A percentile compares a stretch with the other conserved stretches of the same genome.
These are phyloP conservation scores for Bombus consobrinus DNA, from an alignment of 1,140 invertebrate genomes.

Conservation along the genomic window DNA sequence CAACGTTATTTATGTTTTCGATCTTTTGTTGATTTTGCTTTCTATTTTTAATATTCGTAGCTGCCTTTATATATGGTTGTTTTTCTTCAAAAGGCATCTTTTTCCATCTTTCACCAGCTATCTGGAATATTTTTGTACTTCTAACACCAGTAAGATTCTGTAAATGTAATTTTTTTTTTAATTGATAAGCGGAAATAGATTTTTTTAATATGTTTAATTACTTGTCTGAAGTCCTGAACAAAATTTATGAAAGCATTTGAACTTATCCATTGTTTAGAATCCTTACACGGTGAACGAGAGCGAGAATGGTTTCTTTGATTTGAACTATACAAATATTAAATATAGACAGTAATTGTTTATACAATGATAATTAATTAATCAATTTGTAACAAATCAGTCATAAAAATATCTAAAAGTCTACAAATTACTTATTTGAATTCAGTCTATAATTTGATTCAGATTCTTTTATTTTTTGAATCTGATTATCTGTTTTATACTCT, in stretches of 20 bases:
- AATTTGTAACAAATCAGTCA: not conserved
- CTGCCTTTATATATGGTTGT: slow-evolving; percentile 70
- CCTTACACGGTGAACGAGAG: slow-evolving; percentile 55
- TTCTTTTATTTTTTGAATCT: not conserved
- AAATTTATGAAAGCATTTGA: slow-evolving; percentile 73
- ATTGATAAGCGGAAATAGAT: no score
- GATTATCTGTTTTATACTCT: not conserved
- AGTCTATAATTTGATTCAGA: slow-evolving; percentile 13
- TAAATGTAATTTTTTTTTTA: not conserved
- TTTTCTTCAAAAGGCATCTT: slow-evolving; percentile 70
- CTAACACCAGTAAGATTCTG: slow-evolving; percentile 44
- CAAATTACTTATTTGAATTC: slow-evolving; percentile 33
- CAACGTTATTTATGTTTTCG: slow-evolving; percentile 21
- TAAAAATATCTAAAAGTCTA: not conserved
- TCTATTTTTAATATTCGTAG: slow-evolving; percentile 57
- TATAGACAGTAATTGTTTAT: not conserved
- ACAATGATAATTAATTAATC: not conserved
- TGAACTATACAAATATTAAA: not conserved
- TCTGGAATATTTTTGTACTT: slow-evolving; percentile 62
- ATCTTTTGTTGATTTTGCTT: slow-evolving; percentile 46
- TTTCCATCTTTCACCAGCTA: slow-evolving; percentile 72
- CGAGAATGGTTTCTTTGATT: slow-evolving; percentile 41
- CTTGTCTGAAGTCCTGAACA: slow-evolving; percentile 73
- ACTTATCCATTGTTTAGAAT: slow-evolving; percentile 61
- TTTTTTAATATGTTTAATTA: slow-evolving; percentile 34